These are phyloP conservation scores for Cololabis saira DNA, from an alignment of 2,113 vertebrate species.

Conservation along the genomic window DNA sequence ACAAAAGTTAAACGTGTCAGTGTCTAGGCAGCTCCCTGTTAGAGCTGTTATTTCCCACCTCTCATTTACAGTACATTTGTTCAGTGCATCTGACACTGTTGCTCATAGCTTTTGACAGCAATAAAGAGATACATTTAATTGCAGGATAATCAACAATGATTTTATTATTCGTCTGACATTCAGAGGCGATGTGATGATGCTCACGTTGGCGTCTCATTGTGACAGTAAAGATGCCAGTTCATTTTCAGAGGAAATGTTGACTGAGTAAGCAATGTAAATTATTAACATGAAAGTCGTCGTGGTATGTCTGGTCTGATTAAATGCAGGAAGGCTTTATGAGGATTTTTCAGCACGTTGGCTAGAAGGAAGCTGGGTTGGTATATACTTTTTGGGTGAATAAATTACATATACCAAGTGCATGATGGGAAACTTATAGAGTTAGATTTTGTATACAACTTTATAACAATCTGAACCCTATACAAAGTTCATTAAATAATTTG, in stretches of 20 bases:
- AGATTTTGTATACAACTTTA: background rate
- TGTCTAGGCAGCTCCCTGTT: conserved; percentile 8
- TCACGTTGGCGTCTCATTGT: conserved; percentile 26
- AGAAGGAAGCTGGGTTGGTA: conserved; percentile 2
- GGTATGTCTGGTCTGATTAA: conserved; percentile 7
- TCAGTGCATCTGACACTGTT: conserved; percentile 1
- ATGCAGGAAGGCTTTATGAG: conserved; percentile 5
- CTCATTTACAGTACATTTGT: conserved; percentile 31
- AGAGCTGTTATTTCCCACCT: conserved; percentile 1
- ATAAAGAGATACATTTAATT: conserved; percentile 20
- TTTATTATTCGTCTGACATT: conserved; percentile 48
- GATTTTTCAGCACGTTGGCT: background rate
- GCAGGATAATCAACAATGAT: conserved; percentile 21
- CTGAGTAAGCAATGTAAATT: conserved; percentile 54
- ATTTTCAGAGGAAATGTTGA: conserved; percentile 31
- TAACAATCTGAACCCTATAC: conserved; percentile 3
- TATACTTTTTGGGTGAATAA: conserved; percentile 22
- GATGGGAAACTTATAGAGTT: conserved; percentile 25
- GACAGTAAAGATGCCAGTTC: conserved; percentile 10
- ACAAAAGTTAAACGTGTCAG: conserved; percentile 13
- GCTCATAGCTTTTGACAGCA: conserved; percentile 11
- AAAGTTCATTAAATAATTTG: conserved; percentile 21
- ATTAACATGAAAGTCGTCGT: conserved; percentile 30
- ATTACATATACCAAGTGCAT: conserved; percentile 29
- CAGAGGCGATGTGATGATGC: conserved; percentile 7